These are phyloP conservation scores for Platycercus adscitus DNA, from an alignment of 2,113 vertebrate species.

Conservation along the genomic window DNA sequence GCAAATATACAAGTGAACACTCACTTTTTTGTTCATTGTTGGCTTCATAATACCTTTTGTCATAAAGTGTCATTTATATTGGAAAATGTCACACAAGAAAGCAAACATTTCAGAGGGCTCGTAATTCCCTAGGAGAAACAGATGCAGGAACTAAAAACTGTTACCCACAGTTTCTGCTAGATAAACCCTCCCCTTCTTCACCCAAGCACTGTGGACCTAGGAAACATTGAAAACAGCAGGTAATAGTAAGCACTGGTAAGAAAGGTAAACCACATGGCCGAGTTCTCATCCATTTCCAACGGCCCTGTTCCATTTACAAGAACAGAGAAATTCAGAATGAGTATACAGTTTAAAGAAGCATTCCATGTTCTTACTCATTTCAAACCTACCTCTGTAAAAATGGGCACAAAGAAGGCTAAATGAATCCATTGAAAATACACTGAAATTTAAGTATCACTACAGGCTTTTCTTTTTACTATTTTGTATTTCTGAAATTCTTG, in stretches of 20 bases:
- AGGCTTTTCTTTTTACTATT: background rate
- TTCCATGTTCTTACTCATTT: background rate
- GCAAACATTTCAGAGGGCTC: conserved; percentile 7
- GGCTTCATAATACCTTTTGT: background rate
- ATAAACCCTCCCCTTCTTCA: background rate
- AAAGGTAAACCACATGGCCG: background rate
- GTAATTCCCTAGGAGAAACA: background rate
- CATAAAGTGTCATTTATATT: background rate
- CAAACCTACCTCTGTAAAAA: background rate
- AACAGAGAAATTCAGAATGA: background rate
- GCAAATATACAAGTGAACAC: background rate
- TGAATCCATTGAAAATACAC: background rate
- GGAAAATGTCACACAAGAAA: conserved; percentile 13
- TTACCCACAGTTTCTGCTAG: background rate
- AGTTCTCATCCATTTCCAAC: background rate
- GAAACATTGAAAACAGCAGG: background rate
- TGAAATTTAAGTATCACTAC: background rate
- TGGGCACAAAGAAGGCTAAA: background rate
- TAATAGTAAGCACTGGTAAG: background rate
- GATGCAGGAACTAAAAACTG: background rate
- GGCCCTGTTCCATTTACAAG: background rate
- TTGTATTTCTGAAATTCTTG: background rate
- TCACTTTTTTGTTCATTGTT: background rate
- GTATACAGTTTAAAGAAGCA: background rate
- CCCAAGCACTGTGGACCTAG: background rate